Evolutionary conservation across 2,797 vertebrate genomes (phyloP).

Genomic region (Sebastiscus tertius): DNA sequence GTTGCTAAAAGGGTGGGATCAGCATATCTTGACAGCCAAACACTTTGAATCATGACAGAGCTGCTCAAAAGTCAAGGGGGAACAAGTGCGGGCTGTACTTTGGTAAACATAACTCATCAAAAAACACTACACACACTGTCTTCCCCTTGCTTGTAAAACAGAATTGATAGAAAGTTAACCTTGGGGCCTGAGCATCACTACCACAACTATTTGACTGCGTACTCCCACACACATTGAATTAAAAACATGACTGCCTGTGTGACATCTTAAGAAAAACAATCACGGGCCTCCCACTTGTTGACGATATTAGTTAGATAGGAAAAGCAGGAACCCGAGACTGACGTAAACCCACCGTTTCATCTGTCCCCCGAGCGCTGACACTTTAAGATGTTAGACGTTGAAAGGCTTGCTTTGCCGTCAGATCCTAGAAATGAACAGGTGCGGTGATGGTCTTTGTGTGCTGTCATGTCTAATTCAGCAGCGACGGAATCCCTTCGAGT

Average conservation of each 20-base stretch:
- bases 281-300: constrained; percentile 25
- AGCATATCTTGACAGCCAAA: constrained; percentile 51
- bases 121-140: constrained; percentile 4
- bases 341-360: constrained; percentile 18
- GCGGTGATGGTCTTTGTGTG: constrained; percentile 55
- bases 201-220: not conserved
- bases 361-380: constrained; percentile 22
- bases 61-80: constrained; percentile 27
- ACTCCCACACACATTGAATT: not conserved
- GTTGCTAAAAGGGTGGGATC: constrained; percentile 35
- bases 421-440: constrained; percentile 45
- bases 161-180: not conserved
- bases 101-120: constrained; percentile 4
- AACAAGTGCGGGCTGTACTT: constrained; percentile 1
- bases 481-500: constrained; percentile 34
- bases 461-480: constrained; percentile 54
- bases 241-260: not conserved
- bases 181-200: not conserved
- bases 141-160: not conserved
- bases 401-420: constrained; percentile 63
- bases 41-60: constrained; percentile 24
- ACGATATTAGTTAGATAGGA: not conserved
- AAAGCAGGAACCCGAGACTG: constrained; percentile 8
- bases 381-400: constrained; percentile 37
- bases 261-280: constrained; percentile 1